Evolutionary conservation across 1,140 invertebrate genomes (phyloP), one percentile per base, ranked within the genome.

Genomic region (Planococcus citri): DNA sequence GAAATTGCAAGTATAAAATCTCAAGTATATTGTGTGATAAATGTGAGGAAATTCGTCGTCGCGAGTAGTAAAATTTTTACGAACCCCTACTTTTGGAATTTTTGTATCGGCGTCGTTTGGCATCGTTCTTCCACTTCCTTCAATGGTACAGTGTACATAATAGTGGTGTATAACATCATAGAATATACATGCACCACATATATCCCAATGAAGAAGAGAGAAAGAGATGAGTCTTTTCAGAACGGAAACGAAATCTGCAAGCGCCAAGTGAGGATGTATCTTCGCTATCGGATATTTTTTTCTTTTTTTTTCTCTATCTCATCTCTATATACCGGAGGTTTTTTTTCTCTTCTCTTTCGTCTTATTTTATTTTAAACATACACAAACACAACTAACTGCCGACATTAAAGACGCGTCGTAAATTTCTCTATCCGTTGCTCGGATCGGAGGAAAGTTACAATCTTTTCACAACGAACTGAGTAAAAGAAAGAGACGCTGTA

Each of bases 171-270:
- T 33, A 22, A n/a, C n/a, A 20, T 2, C 60, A 20, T 24, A 22
- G 60, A 25, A 27, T 64, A 64, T 25, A 25, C 17, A 14, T 21
- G 24, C 60, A 24, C 17, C n/a, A n/a, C n/a, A n/a, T n/a, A n/a
- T n/a, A n/a, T n/a, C n/a, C n/a, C n/a, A n/a, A n/a, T n/a, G n/a
- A n/a, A n/a, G n/a, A n/a, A n/a, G n/a, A n/a, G n/a, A n/a, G n/a
- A n/a, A 64, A 10, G 60, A 12, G 25, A 27, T 60, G 25, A 27
- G 21, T 64, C 60, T 64, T 64, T 64, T 64, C 60, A 64, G 24
- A 64, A 64, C 60, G 60, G 60, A 64, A 64, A 64, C 60, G 60
- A 64, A 64, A 64, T 64, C 60, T 64, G 60, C 60, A 64, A 64
- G 60, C 60, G 60, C 60, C 60, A 64, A 64, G 60, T 64, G 60